Evolutionary conservation across 2,888 invertebrate species (phyloP).

Genomic region (Oscheius onirici): DNA sequence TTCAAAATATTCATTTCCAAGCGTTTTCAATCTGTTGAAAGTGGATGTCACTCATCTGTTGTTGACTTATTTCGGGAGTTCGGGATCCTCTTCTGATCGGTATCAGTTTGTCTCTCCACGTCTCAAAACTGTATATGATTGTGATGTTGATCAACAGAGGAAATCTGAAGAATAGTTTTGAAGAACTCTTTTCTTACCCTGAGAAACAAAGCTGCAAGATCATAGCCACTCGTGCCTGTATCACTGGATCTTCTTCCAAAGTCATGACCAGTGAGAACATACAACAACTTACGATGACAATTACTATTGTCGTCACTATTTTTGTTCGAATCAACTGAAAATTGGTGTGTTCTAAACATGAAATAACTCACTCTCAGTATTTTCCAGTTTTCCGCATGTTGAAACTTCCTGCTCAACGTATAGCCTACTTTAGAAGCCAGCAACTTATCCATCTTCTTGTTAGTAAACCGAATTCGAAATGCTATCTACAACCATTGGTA

Average conservation of each 20-base stretch:
- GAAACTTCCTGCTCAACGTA: slow-evolving; percentile 6
- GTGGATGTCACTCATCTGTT: slow-evolving; percentile 13
- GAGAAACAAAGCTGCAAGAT: slow-evolving; percentile 8
- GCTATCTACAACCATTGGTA: no score
- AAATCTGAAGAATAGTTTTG: neutral
- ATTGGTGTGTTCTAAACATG: neutral
- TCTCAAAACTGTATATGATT: slow-evolving; percentile 1
- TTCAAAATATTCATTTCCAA: slow-evolving; percentile 5
- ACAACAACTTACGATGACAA: slow-evolving; percentile 3
- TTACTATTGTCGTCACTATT: neutral
- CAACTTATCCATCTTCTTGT: neutral
- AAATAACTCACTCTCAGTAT: neutral
- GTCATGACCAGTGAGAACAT: slow-evolving; percentile 16
- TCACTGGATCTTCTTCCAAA: neutral
- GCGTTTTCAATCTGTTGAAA: slow-evolving; percentile 13
- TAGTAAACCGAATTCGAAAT: neutral
- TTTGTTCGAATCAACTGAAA: slow-evolving; percentile 14
- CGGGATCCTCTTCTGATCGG: neutral
- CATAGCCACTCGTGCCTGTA: neutral
- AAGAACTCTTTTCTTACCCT: neutral
- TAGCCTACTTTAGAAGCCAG: slow-evolving; percentile 18
- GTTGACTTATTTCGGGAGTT: neutral
- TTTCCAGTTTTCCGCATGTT: slow-evolving; percentile 1
- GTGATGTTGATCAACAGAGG: slow-evolving; percentile 9
- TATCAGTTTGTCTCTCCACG: slow-evolving; percentile 12